Conservation (phyloP, 2,888 invertebrate species). For the Drosophila leonis region DNA sequence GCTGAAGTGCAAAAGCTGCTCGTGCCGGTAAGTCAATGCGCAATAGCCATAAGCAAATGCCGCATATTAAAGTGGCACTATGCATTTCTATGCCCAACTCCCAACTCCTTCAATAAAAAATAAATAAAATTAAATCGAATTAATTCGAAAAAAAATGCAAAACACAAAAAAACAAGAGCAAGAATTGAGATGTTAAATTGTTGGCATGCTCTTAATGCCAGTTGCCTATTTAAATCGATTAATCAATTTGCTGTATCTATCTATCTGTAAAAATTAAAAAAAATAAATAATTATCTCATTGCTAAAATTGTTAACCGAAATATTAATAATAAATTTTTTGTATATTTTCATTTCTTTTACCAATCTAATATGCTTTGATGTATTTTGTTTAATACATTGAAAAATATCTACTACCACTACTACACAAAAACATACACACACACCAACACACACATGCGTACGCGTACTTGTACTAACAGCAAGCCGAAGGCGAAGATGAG, state of each 20-base stretch:
- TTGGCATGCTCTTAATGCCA: conserved; percentile 18
- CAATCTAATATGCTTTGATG: conserved; percentile 77
- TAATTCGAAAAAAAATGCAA: conserved; percentile 16
- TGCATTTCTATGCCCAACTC: neutral
- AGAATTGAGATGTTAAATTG: conserved; percentile 14
- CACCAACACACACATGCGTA: conserved; percentile 35
- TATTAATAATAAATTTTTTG: conserved; percentile 64
- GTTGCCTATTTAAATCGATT: conserved; percentile 23
- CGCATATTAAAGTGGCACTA: no score
- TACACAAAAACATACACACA: conserved; percentile 51
- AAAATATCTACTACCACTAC: conserved; percentile 50
- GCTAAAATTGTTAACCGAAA: conserved; percentile 69
- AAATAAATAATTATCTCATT: conserved; percentile 47
- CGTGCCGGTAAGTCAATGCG: conserved; percentile 92
- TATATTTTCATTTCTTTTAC: conserved; percentile 70
- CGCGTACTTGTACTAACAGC: conserved; percentile 86
- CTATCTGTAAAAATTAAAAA: conserved; percentile 48
- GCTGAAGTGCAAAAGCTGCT: conserved; percentile 99
- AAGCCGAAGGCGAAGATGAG: conserved; percentile 99
- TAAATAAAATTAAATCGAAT: conserved; percentile 3
- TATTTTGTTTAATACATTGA: conserved; percentile 79
- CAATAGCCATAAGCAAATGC: neutral
- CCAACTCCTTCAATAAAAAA: neutral
- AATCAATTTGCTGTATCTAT: conserved; percentile 52
- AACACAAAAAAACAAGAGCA: conserved; percentile 16